Base-by-base conservation (phyloP, 2,113 vertebrate genomes). In the Rhea pennata region DNA sequence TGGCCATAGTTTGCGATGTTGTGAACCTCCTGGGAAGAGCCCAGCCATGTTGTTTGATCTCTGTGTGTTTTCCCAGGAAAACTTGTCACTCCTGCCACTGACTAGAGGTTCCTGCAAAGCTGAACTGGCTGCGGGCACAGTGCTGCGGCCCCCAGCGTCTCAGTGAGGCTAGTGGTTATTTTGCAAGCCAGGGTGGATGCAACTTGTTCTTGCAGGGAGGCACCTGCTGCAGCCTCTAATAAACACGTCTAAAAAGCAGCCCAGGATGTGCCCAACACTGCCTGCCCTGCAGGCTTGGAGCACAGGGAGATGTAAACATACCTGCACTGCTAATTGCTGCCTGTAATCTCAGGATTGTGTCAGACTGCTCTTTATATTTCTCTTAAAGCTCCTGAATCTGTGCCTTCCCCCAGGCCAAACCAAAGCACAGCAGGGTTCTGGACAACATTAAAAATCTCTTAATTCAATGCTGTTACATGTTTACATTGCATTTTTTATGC, bases 191-290 rank as follows among this genome's bases (percentile, higher is more conserved):
- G 40, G 15, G 29, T 48, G 77, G 50, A 31, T 87, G 54, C 22
- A 22, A 36, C 36, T 77, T 58, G 61, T 61, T 64, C 54, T 77
- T 46, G 23, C 65, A 15, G 65, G 65, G 76, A 88, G n/a, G 15
- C 10, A 39, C 31, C 27, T 12, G 0, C 56, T 44, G 26, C 61
- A 71, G 56, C 66, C 67, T 82, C 50, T 9, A 69, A 71, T 26
- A 10, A 77, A 16, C 9, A n/a, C 62, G 9, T 44, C 44, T 88
- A 72, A 53, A 70, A 48, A 76, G n/a, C 64, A 10, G 24, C 82
- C 91, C 0, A 1, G 54, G n/a, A 54, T 0, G 3, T 74, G 74
- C 77, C 87, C 70, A 70, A 58, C 67, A 40, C 65, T 0, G 4
- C 48, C 48, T 81, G 65, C 74, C 40, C 40, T 0, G 0, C 72